Evolutionary conservation across 2,113 vertebrate species (phyloP).

Genomic region (Pteruthius melanotis): DNA sequence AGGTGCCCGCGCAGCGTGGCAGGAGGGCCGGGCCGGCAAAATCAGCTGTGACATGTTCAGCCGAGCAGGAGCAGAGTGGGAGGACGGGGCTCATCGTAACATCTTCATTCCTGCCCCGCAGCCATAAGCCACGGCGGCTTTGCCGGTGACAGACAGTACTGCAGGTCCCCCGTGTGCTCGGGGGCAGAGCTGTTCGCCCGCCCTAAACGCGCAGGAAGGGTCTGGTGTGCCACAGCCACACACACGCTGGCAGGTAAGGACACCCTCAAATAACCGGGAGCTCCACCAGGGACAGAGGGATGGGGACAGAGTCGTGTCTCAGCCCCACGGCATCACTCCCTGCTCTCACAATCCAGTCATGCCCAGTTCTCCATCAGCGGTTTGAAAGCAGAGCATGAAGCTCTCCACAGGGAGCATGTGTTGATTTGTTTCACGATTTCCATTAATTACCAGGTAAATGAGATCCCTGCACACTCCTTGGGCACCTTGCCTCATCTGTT

Average conservation of each 20-base stretch:
- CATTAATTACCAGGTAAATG: conserved; percentile 63
- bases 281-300: accelerated
- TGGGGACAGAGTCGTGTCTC: background rate
- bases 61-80: background rate
- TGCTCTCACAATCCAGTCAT: accelerated
- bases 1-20: too few relatives aligned
- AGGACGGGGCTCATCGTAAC: background rate
- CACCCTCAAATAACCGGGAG: accelerated
- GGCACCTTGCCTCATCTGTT: conserved; percentile 11
- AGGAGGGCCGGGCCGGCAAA: background rate
- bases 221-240: background rate
- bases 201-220: accelerated
- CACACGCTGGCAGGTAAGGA: accelerated
- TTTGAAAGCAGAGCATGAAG: background rate
- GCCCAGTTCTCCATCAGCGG: background rate
- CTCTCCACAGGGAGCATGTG: background rate
- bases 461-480: conserved; percentile 31
- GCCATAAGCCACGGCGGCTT: background rate
- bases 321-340: accelerated
- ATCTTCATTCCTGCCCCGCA: background rate
- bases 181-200: background rate
- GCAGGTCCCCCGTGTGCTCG: background rate
- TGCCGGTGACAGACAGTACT: accelerated
- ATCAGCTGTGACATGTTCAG: background rate
- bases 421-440: conserved; percentile 45